Evolutionary conservation across 2,113 vertebrate genomes (phyloP).

Genomic region (Cercopithecus mona): DNA sequence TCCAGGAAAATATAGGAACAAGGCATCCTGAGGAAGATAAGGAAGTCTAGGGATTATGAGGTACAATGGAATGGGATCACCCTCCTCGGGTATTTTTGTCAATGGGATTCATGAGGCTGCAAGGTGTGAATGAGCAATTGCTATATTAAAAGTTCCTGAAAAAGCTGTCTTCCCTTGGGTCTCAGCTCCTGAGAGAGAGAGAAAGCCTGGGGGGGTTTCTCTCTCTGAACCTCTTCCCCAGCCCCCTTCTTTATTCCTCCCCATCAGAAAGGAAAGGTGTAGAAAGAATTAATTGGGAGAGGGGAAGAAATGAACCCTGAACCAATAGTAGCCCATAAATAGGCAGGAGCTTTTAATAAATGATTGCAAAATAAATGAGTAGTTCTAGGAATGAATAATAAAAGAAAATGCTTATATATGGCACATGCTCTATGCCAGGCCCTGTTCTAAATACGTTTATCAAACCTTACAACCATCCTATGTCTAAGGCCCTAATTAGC

Average conservation of each 20-base stretch:
- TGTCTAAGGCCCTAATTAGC: not conserved
- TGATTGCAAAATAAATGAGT: not conserved
- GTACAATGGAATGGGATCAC: conserved; percentile 29
- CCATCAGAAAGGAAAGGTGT: not conserved
- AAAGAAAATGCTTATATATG: not conserved
- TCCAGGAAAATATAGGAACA: not conserved
- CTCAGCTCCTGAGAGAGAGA: not conserved
- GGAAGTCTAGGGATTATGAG: conserved; percentile 6
- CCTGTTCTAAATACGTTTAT: not conserved
- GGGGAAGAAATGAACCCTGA: not conserved
- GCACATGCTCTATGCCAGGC: not conserved
- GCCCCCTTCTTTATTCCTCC: not conserved
- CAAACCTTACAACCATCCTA: not conserved
- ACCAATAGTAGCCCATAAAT: not conserved
- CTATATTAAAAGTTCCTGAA: conserved; percentile 71
- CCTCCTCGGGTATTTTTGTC: conserved; percentile 65
- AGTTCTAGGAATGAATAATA: not conserved
- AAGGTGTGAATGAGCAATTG: conserved; percentile 68
- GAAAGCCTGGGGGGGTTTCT: not conserved
- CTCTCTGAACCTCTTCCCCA: not conserved
- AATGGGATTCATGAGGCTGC: conserved; percentile 63
- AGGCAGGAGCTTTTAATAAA: not conserved
- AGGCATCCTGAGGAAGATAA: not conserved
- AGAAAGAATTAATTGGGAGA: not conserved
- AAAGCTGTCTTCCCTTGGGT: conserved; percentile 48